Evolutionary conservation across 2,113 vertebrate genomes (phyloP).

Genomic region (Pungitius pungitius): DNA sequence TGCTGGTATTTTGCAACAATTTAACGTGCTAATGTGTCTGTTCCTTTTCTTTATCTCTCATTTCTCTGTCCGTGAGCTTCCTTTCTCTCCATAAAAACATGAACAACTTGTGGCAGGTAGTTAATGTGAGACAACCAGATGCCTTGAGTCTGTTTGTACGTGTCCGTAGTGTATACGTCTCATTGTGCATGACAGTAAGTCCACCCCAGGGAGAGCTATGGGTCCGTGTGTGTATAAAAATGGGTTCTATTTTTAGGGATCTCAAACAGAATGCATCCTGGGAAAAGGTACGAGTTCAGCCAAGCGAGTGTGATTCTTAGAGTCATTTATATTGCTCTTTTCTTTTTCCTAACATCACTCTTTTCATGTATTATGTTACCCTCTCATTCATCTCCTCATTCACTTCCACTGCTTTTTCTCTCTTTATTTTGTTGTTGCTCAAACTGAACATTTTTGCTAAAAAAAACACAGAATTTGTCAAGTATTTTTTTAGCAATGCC

Average conservation of each 20-base stretch:
- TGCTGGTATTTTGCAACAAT: neutral
- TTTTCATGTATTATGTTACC: slow-evolving; percentile 10
- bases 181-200: slow-evolving; percentile 60
- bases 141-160: slow-evolving; percentile 42
- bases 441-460: neutral
- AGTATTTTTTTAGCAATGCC: neutral
- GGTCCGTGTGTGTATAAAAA: slow-evolving; percentile 25
- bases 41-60: neutral
- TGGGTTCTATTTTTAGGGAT: slow-evolving; percentile 68
- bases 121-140: slow-evolving; percentile 56
- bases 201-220: slow-evolving; percentile 59
- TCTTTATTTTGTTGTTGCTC: neutral
- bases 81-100: slow-evolving; percentile 19
- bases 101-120: slow-evolving; percentile 47
- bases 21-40: neutral
- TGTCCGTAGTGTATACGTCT: slow-evolving; percentile 56
- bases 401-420: neutral
- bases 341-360: slow-evolving; percentile 2
- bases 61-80: neutral
- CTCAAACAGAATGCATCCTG: slow-evolving; percentile 70
- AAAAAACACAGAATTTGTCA: neutral
- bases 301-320: slow-evolving; percentile 56
- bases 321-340: slow-evolving; percentile 41
- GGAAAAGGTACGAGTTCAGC: slow-evolving; percentile 72
- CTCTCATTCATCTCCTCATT: neutral